Conservation (phyloP, 2,797 vertebrate genomes). For the Danio tinwini region DNA sequence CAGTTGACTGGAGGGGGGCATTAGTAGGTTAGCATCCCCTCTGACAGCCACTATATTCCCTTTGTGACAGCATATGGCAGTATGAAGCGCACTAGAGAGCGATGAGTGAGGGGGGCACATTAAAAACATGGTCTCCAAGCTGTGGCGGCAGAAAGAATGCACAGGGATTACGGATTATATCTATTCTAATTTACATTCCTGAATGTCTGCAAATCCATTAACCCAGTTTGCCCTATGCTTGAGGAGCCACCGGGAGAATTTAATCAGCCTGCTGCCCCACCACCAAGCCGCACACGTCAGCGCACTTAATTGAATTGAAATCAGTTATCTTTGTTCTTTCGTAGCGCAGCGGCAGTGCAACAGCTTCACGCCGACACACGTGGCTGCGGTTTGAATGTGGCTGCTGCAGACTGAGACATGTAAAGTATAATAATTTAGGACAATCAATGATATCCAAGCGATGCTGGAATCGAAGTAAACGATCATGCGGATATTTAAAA, state of each 20-base stretch:
- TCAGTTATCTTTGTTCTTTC: slow-evolving; percentile 56
- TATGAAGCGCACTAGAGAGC: neutral
- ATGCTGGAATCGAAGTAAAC: neutral
- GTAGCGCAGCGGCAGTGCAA: slow-evolving; percentile 12
- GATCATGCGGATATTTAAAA: slow-evolving; percentile 5
- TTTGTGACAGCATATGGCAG: slow-evolving; percentile 40
- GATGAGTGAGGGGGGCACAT: slow-evolving; percentile 1
- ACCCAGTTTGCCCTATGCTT: slow-evolving; percentile 62
- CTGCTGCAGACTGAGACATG: neutral
- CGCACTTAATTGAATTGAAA: slow-evolving; percentile 60
- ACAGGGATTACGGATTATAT: slow-evolving; percentile 70
- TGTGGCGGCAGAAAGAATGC: slow-evolving; percentile 42
- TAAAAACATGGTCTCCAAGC: slow-evolving; percentile 55
- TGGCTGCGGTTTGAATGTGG: neutral
- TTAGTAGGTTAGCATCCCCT: slow-evolving; percentile 3
- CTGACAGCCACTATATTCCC: neutral
- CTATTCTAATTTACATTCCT: slow-evolving; percentile 72
- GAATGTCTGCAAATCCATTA: slow-evolving; percentile 76
- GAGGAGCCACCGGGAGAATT: slow-evolving; percentile 54
- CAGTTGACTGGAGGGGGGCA: neutral
- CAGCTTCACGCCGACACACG: slow-evolving; percentile 18
- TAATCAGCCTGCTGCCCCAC: slow-evolving; percentile 54
- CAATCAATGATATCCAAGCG: slow-evolving; percentile 1
- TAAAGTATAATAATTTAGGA: slow-evolving; percentile 2
- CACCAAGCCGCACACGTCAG: slow-evolving; percentile 29